phyloP scores from a whole-genome alignment of 1,140 invertebrate species.

The Oppia nitens region DNA sequence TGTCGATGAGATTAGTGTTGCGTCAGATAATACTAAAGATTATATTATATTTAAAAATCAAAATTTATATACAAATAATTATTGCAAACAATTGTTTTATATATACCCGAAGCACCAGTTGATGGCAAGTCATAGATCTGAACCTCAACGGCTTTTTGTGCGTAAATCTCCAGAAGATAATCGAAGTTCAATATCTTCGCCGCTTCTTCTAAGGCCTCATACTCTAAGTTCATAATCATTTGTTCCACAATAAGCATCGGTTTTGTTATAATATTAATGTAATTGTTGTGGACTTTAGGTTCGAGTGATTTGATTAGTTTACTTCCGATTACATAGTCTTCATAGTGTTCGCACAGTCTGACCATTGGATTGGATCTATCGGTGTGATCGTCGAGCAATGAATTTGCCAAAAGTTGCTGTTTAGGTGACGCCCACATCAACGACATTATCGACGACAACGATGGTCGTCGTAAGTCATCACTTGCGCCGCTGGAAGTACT shows the following conservation, averaged over 20 bases:
- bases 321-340: constrained; percentile 9
- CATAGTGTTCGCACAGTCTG: constrained; percentile 19
- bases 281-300: not conserved
- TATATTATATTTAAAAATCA: not conserved
- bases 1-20: constrained; percentile 14
- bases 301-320: constrained; percentile 8
- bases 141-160: constrained; percentile 16
- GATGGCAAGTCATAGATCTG: constrained; percentile 11
- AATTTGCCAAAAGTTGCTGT: constrained; percentile 15
- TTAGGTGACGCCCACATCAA: constrained; percentile 16
- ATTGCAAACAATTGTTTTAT: not conserved
- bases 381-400: constrained; percentile 12
- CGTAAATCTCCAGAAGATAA: constrained; percentile 16
- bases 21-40: constrained; percentile 9
- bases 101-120: constrained; percentile 1
- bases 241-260: constrained; percentile 16
- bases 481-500: not conserved
- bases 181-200: constrained; percentile 8
- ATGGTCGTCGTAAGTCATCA: not conserved
- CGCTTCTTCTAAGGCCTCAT: constrained; percentile 12
- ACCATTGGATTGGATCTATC: constrained; percentile 14
- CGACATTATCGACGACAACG: constrained; percentile 9
- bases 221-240: constrained; percentile 17
- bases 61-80: not conserved
- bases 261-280: not conserved